These are phyloP conservation scores for Dicycla oo DNA, from an alignment of 2,888 invertebrate species.

Conservation along the genomic window DNA sequence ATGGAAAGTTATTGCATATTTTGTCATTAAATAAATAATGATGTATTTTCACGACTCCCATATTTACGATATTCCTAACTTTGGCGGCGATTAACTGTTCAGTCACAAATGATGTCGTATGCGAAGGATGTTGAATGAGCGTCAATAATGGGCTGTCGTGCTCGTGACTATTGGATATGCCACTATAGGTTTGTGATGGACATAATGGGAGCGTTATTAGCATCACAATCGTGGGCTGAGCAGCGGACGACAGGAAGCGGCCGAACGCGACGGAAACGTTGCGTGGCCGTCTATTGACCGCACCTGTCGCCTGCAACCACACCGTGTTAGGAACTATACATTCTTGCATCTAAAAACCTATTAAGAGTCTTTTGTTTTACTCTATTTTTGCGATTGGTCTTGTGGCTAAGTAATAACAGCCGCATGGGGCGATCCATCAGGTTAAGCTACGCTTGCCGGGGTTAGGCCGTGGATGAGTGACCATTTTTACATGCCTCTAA, in stretches of 20 bases:
- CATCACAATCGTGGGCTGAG: conserved; percentile 73
- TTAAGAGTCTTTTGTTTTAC: conserved; percentile 22
- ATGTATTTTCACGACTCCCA: not conserved
- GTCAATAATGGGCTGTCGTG: conserved; percentile 64
- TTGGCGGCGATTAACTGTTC: conserved; percentile 28
- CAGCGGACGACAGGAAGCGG: conserved; percentile 62
- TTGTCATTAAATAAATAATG: not conserved
- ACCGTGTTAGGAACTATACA: conserved; percentile 24
- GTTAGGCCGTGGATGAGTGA: too few species aligned
- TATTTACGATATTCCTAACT: conserved; percentile 9
- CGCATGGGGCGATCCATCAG: too few species aligned
- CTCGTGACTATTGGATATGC: conserved; percentile 58
- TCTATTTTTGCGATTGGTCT: conserved; percentile 6
- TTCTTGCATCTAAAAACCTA: conserved; percentile 8
- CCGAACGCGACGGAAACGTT: conserved; percentile 66
- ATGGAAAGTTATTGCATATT: too few species aligned
- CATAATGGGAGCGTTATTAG: conserved; percentile 79
- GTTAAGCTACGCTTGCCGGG: too few species aligned
- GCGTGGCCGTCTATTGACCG: conserved; percentile 58
- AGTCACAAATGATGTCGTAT: conserved; percentile 42
- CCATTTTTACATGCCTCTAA: too few species aligned
- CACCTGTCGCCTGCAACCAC: conserved; percentile 57
- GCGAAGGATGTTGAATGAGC: conserved; percentile 48
- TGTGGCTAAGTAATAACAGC: too few species aligned
- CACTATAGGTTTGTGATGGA: conserved; percentile 67